A percentile compares a stretch with the other conserved stretches of the same genome.
Evolutionary conservation across 1,140 invertebrate species (phyloP).

Genomic region (Centruroides vittatus): DNA sequence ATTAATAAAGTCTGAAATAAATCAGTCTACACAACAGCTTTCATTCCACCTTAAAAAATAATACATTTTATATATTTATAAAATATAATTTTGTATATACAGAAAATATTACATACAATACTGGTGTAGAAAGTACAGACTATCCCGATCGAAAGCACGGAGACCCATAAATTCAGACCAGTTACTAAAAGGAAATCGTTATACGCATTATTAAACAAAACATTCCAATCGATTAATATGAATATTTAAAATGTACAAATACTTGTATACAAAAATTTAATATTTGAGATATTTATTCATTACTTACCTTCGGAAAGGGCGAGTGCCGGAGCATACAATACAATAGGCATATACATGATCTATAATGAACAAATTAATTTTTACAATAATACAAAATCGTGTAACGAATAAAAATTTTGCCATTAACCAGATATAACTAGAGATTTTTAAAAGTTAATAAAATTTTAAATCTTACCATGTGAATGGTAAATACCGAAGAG

Average conservation of each 20-base stretch:
- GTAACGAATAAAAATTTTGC: too few species aligned
- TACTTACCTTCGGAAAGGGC: slow-evolving; percentile 82
- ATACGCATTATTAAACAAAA: too few species aligned
- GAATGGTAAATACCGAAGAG: too few species aligned
- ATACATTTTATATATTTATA: too few species aligned
- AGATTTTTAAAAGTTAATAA: not conserved
- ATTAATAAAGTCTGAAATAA: slow-evolving; percentile 73
- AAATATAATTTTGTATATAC: too few species aligned
- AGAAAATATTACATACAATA: slow-evolving; percentile 59
- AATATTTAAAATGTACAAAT: too few species aligned
- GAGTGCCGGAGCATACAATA: slow-evolving; percentile 82
- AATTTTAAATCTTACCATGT: too few species aligned
- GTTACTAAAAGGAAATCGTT: slow-evolving; percentile 84
- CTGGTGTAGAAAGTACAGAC: slow-evolving; percentile 89
- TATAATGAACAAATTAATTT: too few species aligned
- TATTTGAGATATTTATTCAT: too few species aligned
- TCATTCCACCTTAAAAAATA: slow-evolving; percentile 74
- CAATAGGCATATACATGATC: slow-evolving; percentile 82
- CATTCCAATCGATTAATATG: too few species aligned
- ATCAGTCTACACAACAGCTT: slow-evolving; percentile 84
- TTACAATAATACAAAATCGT: too few species aligned
- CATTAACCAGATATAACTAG: slow-evolving; percentile 1
- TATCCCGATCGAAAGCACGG: slow-evolving; percentile 71
- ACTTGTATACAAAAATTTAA: too few species aligned
- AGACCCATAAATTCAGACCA: slow-evolving; percentile 55